Conservation (phyloP, 2,797 vertebrate species). For the Bufotes viridis region DNA sequence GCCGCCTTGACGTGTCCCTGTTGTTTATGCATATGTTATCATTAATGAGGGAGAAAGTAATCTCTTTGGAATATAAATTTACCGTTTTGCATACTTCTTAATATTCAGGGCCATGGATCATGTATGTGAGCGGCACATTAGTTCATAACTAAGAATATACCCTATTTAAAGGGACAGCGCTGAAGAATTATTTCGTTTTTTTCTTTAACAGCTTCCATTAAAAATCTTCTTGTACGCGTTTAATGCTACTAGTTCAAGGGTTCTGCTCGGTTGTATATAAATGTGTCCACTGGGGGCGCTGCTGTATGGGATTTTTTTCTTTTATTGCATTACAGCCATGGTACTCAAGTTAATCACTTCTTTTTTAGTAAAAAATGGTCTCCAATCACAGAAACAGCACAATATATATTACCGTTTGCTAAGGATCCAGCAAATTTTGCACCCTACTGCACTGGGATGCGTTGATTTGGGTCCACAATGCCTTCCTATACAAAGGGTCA, state of each 20-base stretch:
- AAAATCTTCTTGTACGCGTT: background rate
- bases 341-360: no score
- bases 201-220: background rate
- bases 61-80: slow-evolving; percentile 22
- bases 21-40: slow-evolving; percentile 30
- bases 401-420: no score
- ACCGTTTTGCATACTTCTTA: background rate
- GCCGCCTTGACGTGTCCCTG: background rate
- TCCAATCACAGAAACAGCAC: no score
- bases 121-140: background rate
- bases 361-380: no score
- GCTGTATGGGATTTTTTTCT: background rate
- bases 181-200: background rate
- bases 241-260: background rate
- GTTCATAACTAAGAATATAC: background rate
- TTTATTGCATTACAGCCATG: background rate
- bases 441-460: no score
- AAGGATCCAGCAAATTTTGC: no score
- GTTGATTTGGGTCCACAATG: no score
- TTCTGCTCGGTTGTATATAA: background rate
- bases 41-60: slow-evolving; percentile 13
- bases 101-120: slow-evolving; percentile 16
- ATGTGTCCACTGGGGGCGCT: background rate
- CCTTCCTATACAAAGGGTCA: no score
- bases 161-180: background rate